Percentiles rank a stretch among this genome's conserved stretches.
These are phyloP conservation scores for Bradypodion ventrale DNA, from an alignment of 2,797 vertebrate genomes.

Conservation along the genomic window DNA sequence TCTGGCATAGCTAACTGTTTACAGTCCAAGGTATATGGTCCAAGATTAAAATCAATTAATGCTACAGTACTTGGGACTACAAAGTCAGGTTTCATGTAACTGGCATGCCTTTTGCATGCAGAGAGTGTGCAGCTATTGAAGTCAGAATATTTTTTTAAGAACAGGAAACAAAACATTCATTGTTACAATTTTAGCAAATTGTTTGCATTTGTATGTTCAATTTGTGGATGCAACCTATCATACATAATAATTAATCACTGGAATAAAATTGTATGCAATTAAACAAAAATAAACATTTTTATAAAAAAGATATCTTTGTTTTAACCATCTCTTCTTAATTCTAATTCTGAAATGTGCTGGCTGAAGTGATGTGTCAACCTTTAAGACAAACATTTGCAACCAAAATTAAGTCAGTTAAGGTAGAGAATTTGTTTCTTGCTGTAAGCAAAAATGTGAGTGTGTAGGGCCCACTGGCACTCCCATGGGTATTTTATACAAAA, in stretches of 20 bases:
- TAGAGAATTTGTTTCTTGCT: too few relatives aligned
- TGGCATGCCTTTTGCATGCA: not conserved
- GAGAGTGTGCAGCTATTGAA: too few relatives aligned
- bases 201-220: slow-evolving; percentile 1
- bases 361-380: too few relatives aligned
- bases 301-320: too few relatives aligned
- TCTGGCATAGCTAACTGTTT: not conserved
- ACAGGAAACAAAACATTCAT: not conserved
- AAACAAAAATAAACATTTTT: slow-evolving; percentile 38
- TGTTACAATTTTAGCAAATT: slow-evolving; percentile 14
- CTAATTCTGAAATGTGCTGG: too few relatives aligned
- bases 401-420: too few relatives aligned
- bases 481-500: too few relatives aligned
- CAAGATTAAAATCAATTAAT: not conserved
- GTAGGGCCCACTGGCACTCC: too few relatives aligned
- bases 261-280: slow-evolving; percentile 30
- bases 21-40: not conserved
- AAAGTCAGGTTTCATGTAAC: not conserved
- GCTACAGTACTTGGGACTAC: not conserved
- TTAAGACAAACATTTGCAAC: too few relatives aligned
- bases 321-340: too few relatives aligned
- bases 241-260: slow-evolving; percentile 24
- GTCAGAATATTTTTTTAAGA: not conserved
- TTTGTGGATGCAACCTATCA: slow-evolving; percentile 36
- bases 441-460: too few relatives aligned